Evolutionary conservation across 2,113 vertebrate species (phyloP).

Genomic region (Rana temporaria): DNA sequence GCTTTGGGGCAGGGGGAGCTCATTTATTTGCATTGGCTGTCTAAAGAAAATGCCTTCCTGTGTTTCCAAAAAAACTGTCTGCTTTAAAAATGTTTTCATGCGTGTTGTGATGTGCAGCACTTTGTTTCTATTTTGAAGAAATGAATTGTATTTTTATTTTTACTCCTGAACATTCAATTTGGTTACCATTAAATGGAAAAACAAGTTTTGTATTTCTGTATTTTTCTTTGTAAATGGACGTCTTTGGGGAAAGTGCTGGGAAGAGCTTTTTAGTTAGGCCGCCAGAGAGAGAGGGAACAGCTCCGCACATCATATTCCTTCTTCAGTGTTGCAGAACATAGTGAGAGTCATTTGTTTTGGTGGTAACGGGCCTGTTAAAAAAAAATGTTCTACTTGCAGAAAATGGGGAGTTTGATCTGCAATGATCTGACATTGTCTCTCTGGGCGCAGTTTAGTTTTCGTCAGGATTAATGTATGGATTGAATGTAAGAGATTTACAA

Average conservation of each 20-base stretch:
- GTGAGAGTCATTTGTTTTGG: neutral
- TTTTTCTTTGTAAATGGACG: neutral
- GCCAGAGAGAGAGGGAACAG: neutral
- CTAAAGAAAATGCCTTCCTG: no score
- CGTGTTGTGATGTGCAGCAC: neutral
- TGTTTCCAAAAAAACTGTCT: no score
- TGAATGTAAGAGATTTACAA: constrained; percentile 45
- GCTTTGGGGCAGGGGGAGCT: no score
- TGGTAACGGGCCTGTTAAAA: neutral
- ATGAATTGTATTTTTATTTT: constrained; percentile 43
- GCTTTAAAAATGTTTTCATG: neutral
- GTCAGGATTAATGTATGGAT: constrained; percentile 52
- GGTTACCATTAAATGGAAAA: constrained; percentile 41
- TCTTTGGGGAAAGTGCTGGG: neutral
- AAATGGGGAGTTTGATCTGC: constrained; percentile 32
- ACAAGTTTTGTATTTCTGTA: neutral
- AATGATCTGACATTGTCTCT: neutral
- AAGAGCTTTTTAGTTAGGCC: neutral
- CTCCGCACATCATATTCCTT: neutral
- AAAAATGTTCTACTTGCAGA: neutral
- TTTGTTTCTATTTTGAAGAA: constrained; percentile 40
- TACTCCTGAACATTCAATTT: constrained; percentile 19
- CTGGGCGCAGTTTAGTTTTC: constrained; percentile 37
- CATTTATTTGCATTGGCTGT: no score
- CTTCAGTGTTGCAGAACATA: constrained; percentile 9